phyloP scores from a whole-genome alignment of 2,797 vertebrate species.

The Acipenser ruthenus region DNA sequence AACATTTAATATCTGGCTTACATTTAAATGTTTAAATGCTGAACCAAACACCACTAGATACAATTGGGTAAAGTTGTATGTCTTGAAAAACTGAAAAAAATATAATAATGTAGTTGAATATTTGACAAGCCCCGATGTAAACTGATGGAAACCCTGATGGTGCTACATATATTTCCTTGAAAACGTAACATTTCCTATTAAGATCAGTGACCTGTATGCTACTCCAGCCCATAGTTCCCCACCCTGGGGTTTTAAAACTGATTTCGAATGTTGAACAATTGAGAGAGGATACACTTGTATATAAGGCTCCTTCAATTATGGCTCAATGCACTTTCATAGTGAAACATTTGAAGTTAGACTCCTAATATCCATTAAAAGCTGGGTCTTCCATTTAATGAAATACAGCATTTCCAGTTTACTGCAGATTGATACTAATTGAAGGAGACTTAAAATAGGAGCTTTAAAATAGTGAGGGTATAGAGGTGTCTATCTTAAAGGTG shows the following conservation, averaged over 20 bases:
- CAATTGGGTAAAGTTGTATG: too few species aligned
- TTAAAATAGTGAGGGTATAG: background rate
- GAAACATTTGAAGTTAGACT: conserved; percentile 25
- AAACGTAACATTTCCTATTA: too few species aligned
- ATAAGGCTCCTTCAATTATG: conserved; percentile 23
- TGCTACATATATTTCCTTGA: too few species aligned
- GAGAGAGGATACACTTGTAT: conserved; percentile 26
- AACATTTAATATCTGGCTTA: too few species aligned
- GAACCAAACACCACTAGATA: too few species aligned
- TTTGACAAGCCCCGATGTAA: background rate
- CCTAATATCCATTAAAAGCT: background rate
- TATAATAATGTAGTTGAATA: too few species aligned
- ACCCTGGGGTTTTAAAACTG: conserved; percentile 29
- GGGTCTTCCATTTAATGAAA: conserved; percentile 1
- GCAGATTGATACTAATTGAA: background rate
- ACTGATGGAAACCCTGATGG: too few species aligned
- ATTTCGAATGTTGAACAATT: conserved; percentile 45
- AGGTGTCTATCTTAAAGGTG: background rate
- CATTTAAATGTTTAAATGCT: too few species aligned
- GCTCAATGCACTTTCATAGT: conserved; percentile 37
- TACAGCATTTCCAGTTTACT: conserved; percentile 1
- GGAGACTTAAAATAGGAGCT: background rate
- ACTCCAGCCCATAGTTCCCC: background rate
- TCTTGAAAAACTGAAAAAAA: too few species aligned
- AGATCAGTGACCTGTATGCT: background rate